A percentile compares a stretch with the other conserved stretches of the same genome.
phyloP scores from a whole-genome alignment of 2,888 invertebrate species.

The Andrena camellia region DNA sequence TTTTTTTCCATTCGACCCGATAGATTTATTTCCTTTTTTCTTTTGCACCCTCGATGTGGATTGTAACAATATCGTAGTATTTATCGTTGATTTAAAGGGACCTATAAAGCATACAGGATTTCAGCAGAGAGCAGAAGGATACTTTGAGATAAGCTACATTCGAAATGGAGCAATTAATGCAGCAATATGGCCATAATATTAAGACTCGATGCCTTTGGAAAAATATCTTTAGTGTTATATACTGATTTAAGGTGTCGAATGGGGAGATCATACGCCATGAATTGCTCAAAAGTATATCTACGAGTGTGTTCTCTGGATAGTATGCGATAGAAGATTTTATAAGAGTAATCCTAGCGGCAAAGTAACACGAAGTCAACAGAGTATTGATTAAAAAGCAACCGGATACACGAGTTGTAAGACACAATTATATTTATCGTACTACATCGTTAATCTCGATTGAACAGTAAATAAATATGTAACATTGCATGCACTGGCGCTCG shows the following conservation, averaged over 20 bases:
- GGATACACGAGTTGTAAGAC: background rate
- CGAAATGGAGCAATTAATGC: background rate
- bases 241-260: background rate
- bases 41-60: background rate
- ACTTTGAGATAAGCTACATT: background rate
- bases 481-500: constrained; percentile 21
- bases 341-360: too few species aligned
- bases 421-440: background rate
- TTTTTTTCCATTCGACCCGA: constrained; percentile 2
- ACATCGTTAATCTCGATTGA: background rate
- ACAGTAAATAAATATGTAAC: background rate
- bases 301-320: too few species aligned
- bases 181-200: too few species aligned
- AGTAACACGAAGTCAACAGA: background rate
- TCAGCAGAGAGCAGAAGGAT: background rate
- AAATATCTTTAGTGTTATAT: background rate
- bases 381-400: constrained; percentile 9
- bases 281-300: background rate
- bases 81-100: background rate
- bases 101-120: background rate
- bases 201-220: background rate
- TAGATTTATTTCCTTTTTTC: constrained; percentile 1
- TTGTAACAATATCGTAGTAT: background rate
- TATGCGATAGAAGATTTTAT: too few species aligned
- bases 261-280: background rate